Percentiles rank a stretch among this genome's conserved stretches.
Evolutionary conservation across 2,888 invertebrate species (phyloP).

Genomic region (Pterostichus niger): DNA sequence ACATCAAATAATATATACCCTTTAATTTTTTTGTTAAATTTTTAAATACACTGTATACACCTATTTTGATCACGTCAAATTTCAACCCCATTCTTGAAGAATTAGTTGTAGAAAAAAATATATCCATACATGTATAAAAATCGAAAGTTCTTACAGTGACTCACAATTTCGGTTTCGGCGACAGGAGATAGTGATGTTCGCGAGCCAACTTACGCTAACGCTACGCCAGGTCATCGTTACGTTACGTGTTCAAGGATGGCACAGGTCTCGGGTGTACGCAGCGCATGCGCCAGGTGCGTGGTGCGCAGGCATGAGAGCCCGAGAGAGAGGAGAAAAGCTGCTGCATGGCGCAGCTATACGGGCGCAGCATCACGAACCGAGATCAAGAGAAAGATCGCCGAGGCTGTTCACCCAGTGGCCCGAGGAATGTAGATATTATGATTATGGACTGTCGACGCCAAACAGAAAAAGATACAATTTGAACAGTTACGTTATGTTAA

Average conservation of each 20-base stretch:
- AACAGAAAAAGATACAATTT: too few relatives aligned
- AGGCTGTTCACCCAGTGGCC: constrained; percentile 61
- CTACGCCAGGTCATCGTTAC: constrained; percentile 27
- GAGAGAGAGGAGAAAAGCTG: not conserved
- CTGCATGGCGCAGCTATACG: not conserved
- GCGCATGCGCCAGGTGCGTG: not conserved
- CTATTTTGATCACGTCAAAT: too few relatives aligned
- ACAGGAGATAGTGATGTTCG: constrained; percentile 10
- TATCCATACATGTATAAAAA: not conserved
- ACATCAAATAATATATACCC: too few relatives aligned
- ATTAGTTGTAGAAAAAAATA: too few relatives aligned
- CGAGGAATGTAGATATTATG: constrained; percentile 6
- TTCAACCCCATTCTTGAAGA: too few relatives aligned
- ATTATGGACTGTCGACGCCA: not conserved
- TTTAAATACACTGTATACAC: too few relatives aligned
- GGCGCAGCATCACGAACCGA: constrained; percentile 28
- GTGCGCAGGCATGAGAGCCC: constrained; percentile 27
- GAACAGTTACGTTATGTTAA: too few relatives aligned
- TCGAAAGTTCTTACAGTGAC: constrained; percentile 7
- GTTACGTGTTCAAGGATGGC: constrained; percentile 39
- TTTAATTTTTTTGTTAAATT: too few relatives aligned
- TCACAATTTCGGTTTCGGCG: constrained; percentile 12
- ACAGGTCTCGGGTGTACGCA: not conserved
- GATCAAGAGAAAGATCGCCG: constrained; percentile 51
- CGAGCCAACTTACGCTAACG: not conserved